Conservation (phyloP, 2,113 vertebrate genomes). For the Gymnorhina tibicen region DNA sequence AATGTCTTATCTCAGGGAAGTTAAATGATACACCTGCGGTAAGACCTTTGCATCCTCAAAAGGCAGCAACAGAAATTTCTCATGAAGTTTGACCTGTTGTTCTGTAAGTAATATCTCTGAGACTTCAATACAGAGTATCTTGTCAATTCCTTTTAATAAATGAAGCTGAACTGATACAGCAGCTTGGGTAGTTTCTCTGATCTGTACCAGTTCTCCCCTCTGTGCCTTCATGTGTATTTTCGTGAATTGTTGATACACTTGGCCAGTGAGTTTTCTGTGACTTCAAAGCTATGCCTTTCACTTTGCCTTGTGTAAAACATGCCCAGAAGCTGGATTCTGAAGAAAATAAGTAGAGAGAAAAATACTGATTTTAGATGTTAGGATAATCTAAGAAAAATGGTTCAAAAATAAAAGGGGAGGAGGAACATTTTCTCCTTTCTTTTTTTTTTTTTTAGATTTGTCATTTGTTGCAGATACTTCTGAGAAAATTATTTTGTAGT, state of each 20-base stretch:
- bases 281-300: constrained; percentile 62
- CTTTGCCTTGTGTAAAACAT: constrained; percentile 54
- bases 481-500: neutral
- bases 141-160: constrained; percentile 52
- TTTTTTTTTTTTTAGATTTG: neutral
- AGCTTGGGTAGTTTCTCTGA: constrained; percentile 56
- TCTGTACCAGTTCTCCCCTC: constrained; percentile 39
- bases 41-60: neutral
- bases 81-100: constrained; percentile 42
- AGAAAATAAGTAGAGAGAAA: constrained; percentile 40
- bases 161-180: constrained; percentile 52
- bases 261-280: constrained; percentile 38
- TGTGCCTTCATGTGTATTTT: constrained; percentile 39
- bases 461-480: neutral
- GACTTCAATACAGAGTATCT: constrained; percentile 25
- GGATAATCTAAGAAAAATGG: constrained; percentile 35
- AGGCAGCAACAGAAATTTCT: constrained; percentile 36
- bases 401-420: neutral
- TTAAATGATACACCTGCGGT: neutral
- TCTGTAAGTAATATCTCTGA: constrained; percentile 20
- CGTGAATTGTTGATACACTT: constrained; percentile 32
- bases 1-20: neutral
- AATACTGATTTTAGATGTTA: constrained; percentile 41
- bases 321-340: constrained; percentile 2
- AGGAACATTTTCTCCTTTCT: neutral